Conservation (phyloP, 2,888 invertebrate species). For the Microdon myrmicae region DNA sequence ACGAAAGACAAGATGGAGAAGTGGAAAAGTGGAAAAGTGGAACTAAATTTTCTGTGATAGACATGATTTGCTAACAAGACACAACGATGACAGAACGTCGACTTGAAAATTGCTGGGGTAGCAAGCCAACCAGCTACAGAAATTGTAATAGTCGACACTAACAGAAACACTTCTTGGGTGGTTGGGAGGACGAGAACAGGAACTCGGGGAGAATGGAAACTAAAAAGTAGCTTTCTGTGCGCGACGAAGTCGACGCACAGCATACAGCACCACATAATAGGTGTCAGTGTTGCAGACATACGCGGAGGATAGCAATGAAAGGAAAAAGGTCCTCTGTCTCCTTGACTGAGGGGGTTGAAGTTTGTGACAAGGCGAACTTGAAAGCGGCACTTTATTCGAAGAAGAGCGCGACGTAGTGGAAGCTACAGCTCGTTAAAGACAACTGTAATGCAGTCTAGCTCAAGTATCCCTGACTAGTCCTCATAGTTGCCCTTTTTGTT, state of each 20-base stretch:
- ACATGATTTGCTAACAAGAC: constrained; percentile 53
- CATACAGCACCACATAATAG: constrained; percentile 30
- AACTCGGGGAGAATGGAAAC: constrained; percentile 51
- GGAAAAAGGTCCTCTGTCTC: constrained; percentile 4
- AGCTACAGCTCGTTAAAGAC: no score
- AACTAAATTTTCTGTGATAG: constrained; percentile 52
- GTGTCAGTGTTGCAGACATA: constrained; percentile 44
- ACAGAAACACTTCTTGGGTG: constrained; percentile 13
- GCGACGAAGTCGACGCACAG: constrained; percentile 23
- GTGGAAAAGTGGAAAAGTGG: constrained; percentile 7
- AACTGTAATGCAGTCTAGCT: no score
- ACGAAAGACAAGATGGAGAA: neutral
- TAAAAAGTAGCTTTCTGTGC: constrained; percentile 40
- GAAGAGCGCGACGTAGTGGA: constrained; percentile 27
- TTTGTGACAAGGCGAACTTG: constrained; percentile 50
- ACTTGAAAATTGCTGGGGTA: constrained; percentile 50
- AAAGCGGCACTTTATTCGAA: constrained; percentile 42
- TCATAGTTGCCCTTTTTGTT: no score
- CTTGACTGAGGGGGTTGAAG: constrained; percentile 39
- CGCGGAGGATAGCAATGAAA: constrained; percentile 16
- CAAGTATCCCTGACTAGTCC: no score
- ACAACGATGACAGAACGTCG: constrained; percentile 53
- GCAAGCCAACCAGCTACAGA: constrained; percentile 27
- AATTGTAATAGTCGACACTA: constrained; percentile 1
- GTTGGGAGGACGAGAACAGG: constrained; percentile 28